Evolutionary conservation across 2,797 vertebrate genomes (phyloP).

Genomic region (Salmo trutta): DNA sequence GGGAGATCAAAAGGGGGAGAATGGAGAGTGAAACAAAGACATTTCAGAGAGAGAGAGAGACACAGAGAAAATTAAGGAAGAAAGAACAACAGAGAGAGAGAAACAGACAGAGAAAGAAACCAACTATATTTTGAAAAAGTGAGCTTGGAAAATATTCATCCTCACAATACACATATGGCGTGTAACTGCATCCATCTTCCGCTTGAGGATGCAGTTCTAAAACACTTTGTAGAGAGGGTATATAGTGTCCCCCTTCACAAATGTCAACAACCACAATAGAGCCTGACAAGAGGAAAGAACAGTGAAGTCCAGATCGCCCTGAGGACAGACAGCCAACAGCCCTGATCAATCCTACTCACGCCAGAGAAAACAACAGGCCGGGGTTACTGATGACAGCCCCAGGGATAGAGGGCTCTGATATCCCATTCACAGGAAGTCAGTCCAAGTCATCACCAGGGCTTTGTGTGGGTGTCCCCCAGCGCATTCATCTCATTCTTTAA

Average conservation of each 20-base stretch:
- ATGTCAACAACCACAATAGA: conserved; percentile 49
- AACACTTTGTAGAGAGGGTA: conserved; percentile 24
- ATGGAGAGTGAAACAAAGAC: background rate
- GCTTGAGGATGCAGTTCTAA: conserved; percentile 32
- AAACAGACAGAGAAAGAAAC: background rate
- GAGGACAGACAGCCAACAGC: conserved; percentile 26
- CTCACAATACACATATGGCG: background rate
- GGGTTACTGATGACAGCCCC: conserved; percentile 30
- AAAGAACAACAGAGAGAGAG: background rate
- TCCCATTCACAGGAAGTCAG: conserved; percentile 24
- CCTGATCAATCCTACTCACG: conserved; percentile 43
- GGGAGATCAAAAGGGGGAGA: background rate
- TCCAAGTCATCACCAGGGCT: background rate
- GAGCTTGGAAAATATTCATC: background rate
- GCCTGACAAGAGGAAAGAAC: conserved; percentile 22
- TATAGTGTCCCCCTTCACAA: conserved; percentile 40
- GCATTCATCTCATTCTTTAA: conserved; percentile 40
- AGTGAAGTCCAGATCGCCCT: conserved; percentile 34
- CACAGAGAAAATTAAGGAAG: conserved; percentile 1
- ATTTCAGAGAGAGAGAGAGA: background rate
- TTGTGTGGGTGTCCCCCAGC: background rate
- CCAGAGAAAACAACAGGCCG: conserved; percentile 44
- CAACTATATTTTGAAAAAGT: background rate
- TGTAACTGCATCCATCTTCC: conserved; percentile 12
- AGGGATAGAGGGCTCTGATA: conserved; percentile 22